A percentile compares a stretch with the other conserved stretches of the same genome.
Evolutionary conservation across 2,888 invertebrate species (phyloP).

Genomic region (Lasioglossum villosulum): DNA sequence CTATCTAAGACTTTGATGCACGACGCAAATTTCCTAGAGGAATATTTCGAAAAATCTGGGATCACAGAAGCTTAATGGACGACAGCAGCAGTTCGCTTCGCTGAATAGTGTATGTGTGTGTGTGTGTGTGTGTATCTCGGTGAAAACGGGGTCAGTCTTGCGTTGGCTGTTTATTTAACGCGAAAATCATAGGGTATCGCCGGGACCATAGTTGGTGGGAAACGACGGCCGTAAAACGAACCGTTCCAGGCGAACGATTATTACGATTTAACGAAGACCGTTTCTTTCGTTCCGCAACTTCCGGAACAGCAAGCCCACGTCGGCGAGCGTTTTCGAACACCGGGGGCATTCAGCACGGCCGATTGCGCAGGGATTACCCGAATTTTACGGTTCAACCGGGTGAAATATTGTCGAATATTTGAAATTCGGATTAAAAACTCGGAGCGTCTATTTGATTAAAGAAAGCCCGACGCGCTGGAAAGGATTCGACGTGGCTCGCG

Average conservation of each 20-base stretch:
- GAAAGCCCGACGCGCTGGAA: neutral
- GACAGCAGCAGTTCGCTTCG: neutral
- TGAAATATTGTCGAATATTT: slow-evolving; percentile 36
- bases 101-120: neutral
- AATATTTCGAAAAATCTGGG: neutral
- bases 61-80: neutral
- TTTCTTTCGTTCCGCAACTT: neutral
- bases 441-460: slow-evolving; percentile 35
- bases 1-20: too few relatives aligned
- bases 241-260: slow-evolving; percentile 3
- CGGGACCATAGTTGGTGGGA: neutral
- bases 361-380: slow-evolving; percentile 41
- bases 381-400: slow-evolving; percentile 42
- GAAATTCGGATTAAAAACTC: slow-evolving; percentile 40
- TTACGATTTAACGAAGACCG: slow-evolving; percentile 30
- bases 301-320: neutral
- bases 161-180: slow-evolving; percentile 7
- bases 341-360: slow-evolving; percentile 12
- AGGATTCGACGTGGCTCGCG: neutral
- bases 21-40: neutral
- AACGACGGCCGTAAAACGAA: slow-evolving; percentile 6
- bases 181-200: slow-evolving; percentile 20
- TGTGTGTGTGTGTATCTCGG: neutral
- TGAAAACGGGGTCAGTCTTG: neutral
- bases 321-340: neutral